A percentile compares a stretch with the other conserved stretches of the same genome.
Evolutionary conservation across 1,140 invertebrate species (phyloP).

Genomic region (Pseudomyrmex concolor): DNA sequence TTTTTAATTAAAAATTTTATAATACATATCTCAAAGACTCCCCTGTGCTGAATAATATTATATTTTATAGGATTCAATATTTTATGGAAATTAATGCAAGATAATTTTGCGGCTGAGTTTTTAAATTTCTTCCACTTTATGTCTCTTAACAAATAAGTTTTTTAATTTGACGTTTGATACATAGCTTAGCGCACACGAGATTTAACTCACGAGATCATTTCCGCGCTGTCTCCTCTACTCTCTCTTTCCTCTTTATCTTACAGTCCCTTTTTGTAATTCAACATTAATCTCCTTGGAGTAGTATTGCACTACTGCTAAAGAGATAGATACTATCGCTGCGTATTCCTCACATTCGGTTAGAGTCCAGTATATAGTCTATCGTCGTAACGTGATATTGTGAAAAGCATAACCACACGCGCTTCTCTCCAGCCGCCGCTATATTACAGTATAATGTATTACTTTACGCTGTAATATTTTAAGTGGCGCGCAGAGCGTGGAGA

Average conservation of each 20-base stretch:
- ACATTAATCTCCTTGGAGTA: neutral
- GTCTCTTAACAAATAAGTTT: too few species aligned
- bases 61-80: too few species aligned
- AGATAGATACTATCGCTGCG: neutral
- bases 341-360: conserved; percentile 10
- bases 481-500: neutral
- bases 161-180: too few species aligned
- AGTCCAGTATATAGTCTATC: neutral
- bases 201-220: neutral
- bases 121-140: too few species aligned
- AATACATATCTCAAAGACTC: neutral
- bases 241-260: neutral
- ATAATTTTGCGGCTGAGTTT: too few species aligned
- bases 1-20: neutral
- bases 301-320: neutral
- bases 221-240: too few species aligned
- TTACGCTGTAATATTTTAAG: conserved; percentile 59
- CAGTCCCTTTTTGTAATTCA: conserved; percentile 19
- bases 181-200: neutral
- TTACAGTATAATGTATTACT: conserved; percentile 56
- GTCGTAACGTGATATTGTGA: conserved; percentile 46
- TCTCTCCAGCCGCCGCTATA: conserved; percentile 1
- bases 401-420: conserved; percentile 36
- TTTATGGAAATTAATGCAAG: too few species aligned
- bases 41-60: too few species aligned